Percentiles rank a stretch among this genome's conserved stretches.
Conservation (phyloP, 2,888 invertebrate species). For the Heliconius sara region DNA sequence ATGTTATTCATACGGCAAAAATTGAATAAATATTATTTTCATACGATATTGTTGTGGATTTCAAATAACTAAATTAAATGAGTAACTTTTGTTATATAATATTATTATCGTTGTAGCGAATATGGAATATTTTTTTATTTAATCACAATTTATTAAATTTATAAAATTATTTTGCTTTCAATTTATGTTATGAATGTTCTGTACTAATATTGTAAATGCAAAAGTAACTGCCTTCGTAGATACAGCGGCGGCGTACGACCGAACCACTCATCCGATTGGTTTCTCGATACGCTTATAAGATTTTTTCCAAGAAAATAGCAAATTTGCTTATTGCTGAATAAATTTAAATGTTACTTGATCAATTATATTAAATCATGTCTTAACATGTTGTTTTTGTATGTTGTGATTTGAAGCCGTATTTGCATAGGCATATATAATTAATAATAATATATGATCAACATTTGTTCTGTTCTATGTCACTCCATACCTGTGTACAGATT, state of each 20-base stretch:
- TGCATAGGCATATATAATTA: not conserved
- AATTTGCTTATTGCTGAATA: slow-evolving; percentile 6
- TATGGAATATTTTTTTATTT: not conserved
- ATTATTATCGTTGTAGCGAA: no score
- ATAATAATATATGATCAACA: no score
- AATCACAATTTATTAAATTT: not conserved
- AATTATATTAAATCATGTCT: not conserved
- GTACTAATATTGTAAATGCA: slow-evolving; percentile 9
- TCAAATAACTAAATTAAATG: slow-evolving; percentile 1
- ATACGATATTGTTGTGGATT: not conserved
- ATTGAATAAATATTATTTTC: not conserved
- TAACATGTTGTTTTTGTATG: not conserved
- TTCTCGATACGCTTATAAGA: not conserved
- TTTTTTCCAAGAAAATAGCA: slow-evolving; percentile 1
- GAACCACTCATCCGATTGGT: slow-evolving; percentile 21
- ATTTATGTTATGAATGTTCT: not conserved
- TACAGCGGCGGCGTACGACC: not conserved
- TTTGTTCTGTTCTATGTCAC: no score
- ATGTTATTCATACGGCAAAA: not conserved
- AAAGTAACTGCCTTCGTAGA: not conserved
- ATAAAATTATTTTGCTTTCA: not conserved
- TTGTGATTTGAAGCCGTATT: not conserved
- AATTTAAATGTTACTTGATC: not conserved
- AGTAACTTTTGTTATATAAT: not conserved
- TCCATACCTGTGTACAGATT: no score